Base-by-base conservation (phyloP, 2,113 vertebrate species). In the Rhinoderma darwinii region DNA sequence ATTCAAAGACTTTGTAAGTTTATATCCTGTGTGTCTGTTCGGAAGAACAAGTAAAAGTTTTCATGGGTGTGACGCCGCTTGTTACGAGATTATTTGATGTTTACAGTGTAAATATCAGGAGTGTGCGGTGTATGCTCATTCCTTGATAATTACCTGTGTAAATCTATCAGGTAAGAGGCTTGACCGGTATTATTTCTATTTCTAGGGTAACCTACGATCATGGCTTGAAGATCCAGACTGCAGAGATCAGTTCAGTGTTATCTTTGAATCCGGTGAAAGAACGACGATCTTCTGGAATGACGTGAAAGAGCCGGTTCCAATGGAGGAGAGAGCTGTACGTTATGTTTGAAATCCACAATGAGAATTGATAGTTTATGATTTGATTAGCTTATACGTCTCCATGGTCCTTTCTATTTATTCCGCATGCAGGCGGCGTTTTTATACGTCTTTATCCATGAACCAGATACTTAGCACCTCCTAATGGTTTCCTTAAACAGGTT, bases 211-310 rank as follows among this genome's bases (percentile, higher is more conserved):
- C 89, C 93, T 99, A 50, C 96, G 97, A 0, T 98, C 99, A 86
- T 99, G 98, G 98, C 92, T 97, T 17, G 98, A 99, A 90, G 98
- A 99, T 80, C 88, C 96, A 1, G 98, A 99, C 10, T 99, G 98
- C 51, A 95, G 98, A 78, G 98, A 99, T 92, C 98, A 99, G 88
- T 99, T 97, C 91, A 99, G 98, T 17, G 97, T 99, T 66, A 99
- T 99, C 88, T 99, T 97, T n/a, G 98, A 99, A 92, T 96, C 97
- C 0, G 98, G 98, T 81, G 98, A 99, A 87, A 93, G 97, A 61
- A 99, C 98, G 0, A 96, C 96, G 88, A 99, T 99, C 88, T 98
- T 97, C 88, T 92, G 96, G 90, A 99, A 97, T 30, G 98, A 99
- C 3, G 95, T 95, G 37, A 99, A 99, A 88, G 98, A 99, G 15